Evolutionary conservation across 2,113 vertebrate species (phyloP).

Genomic region (Cichladusa arquata): DNA sequence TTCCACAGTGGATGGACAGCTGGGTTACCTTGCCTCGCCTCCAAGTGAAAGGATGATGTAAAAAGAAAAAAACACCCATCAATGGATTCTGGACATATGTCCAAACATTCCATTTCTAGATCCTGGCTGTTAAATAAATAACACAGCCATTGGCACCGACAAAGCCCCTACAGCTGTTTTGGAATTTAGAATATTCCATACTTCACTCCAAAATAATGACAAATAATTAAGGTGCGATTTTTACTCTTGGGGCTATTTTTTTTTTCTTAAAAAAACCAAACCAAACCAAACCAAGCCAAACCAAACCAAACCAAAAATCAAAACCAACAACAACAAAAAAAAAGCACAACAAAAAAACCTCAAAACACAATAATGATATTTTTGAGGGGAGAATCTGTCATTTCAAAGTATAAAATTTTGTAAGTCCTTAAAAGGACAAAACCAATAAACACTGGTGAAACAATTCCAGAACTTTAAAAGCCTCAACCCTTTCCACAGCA

Average conservation of each 20-base stretch:
- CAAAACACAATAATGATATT: too few relatives aligned
- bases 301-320: too few relatives aligned
- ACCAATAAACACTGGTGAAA: not conserved
- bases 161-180: not conserved
- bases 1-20: not conserved
- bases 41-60: not conserved
- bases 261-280: too few relatives aligned
- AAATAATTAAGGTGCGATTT: not conserved
- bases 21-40: not conserved
- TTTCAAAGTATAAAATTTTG: not conserved
- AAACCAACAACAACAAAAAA: too few relatives aligned
- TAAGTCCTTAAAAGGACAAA: not conserved
- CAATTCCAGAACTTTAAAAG: not conserved
- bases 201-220: not conserved
- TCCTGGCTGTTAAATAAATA: not conserved
- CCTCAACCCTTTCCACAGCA: not conserved
- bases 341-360: too few relatives aligned
- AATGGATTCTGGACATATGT: not conserved
- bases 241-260: not conserved
- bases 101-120: not conserved
- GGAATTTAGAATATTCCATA: not conserved
- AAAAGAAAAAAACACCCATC: not conserved
- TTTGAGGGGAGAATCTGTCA: accelerated
- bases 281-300: too few relatives aligned
- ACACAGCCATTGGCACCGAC: not conserved